A percentile compares a stretch with the other conserved stretches of the same genome.
Evolutionary conservation across 2,113 vertebrate genomes (phyloP).

Genomic region (Psophia crepitans): DNA sequence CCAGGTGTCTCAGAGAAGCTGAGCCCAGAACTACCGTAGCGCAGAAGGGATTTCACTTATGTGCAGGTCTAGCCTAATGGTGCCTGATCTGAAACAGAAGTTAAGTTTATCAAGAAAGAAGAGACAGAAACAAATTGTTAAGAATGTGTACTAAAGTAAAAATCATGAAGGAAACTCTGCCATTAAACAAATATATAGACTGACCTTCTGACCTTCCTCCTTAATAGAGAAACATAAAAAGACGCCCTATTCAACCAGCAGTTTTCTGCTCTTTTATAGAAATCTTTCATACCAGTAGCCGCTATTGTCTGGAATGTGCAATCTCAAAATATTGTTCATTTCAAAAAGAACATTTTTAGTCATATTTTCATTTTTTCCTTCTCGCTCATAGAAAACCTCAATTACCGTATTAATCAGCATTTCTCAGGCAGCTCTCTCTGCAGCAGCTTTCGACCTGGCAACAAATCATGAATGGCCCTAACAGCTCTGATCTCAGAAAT

Average conservation of each 20-base stretch:
- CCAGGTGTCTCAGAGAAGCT: conserved; percentile 60
- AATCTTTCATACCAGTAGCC: conserved; percentile 37
- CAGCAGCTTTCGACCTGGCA: conserved; percentile 47
- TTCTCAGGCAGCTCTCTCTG: conserved; percentile 65
- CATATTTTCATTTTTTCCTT: conserved; percentile 65
- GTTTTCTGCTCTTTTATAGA: conserved; percentile 19
- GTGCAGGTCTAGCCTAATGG: background rate
- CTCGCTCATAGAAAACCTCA: conserved; percentile 63
- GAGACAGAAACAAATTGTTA: conserved; percentile 34
- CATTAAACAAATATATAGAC: conserved; percentile 39
- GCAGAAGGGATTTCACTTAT: background rate
- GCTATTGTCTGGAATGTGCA: conserved; percentile 52
- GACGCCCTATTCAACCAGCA: background rate
- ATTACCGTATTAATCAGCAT: conserved; percentile 75
- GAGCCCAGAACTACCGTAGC: background rate
- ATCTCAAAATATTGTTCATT: conserved; percentile 66
- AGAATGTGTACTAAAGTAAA: background rate
- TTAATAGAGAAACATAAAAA: conserved; percentile 49
- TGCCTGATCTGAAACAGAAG: background rate
- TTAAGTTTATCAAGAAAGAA: conserved; percentile 33
- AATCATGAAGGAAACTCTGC: conserved; percentile 19
- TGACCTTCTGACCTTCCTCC: conserved; percentile 42
- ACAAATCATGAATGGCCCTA: conserved; percentile 65
- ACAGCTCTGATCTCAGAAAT: conserved; percentile 70
- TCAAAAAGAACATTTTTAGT: conserved; percentile 68